These are phyloP conservation scores for Barypeithes pellucidus DNA, from an alignment of 2,888 invertebrate species.

Conservation along the genomic window DNA sequence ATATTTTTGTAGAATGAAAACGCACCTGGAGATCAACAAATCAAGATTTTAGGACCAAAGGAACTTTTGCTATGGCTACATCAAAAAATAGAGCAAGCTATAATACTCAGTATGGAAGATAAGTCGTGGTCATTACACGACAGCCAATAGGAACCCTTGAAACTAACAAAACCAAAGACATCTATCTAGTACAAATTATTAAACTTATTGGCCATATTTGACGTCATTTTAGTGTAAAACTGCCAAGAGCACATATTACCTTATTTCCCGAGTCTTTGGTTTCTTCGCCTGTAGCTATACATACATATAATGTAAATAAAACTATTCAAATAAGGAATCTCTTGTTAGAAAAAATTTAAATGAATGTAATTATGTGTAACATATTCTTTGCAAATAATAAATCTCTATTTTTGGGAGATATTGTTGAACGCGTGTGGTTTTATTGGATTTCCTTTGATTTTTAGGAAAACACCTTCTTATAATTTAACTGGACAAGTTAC, in stretches of 20 bases:
- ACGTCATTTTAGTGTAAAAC: too few species aligned
- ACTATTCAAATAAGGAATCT: neutral
- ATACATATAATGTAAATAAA: neutral
- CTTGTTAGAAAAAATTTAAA: constrained; percentile 8
- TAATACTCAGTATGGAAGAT: constrained; percentile 83
- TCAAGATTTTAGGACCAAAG: constrained; percentile 75
- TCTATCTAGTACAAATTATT: neutral
- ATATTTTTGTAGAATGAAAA: constrained; percentile 63
- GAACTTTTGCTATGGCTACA: constrained; percentile 81
- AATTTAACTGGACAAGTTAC: too few species aligned
- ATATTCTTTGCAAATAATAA: constrained; percentile 49
- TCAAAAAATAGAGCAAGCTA: constrained; percentile 82
- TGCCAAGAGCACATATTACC: too few species aligned
- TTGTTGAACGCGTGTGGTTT: constrained; percentile 36
- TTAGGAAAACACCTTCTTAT: too few species aligned
- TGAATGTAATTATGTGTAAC: constrained; percentile 45
- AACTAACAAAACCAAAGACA: too few species aligned
- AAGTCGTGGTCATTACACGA: constrained; percentile 73
- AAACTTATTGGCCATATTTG: too few species aligned
- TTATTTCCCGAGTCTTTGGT: too few species aligned
- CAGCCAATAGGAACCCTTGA: constrained; percentile 14
- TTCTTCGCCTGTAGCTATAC: too few species aligned
- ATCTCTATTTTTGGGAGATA: constrained; percentile 45
- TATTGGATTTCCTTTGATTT: neutral
- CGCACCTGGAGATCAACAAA: constrained; percentile 58